Conservation (phyloP, 1,140 invertebrate genomes). For the Pentalonia nigronervosa region DNA sequence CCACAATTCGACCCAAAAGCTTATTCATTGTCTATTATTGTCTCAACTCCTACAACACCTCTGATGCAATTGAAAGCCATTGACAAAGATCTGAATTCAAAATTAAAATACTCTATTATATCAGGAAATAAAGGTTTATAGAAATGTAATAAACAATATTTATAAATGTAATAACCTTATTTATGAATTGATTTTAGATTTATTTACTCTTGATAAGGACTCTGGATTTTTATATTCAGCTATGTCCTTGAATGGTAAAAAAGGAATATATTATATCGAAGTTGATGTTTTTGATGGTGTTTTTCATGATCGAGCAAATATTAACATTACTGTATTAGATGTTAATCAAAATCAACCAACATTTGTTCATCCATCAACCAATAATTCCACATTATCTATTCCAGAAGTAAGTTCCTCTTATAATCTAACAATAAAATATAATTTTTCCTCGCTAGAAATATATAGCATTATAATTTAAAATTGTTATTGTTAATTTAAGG, state of each 20-base stretch:
- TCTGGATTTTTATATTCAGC: slow-evolving; percentile 82
- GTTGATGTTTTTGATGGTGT: slow-evolving; percentile 80
- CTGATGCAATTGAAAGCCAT: slow-evolving; percentile 79
- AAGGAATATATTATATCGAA: slow-evolving; percentile 72
- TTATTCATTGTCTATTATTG: slow-evolving; percentile 81
- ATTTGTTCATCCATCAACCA: slow-evolving; percentile 78
- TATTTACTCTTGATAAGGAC: slow-evolving; percentile 76
- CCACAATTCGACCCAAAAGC: slow-evolving; percentile 78
- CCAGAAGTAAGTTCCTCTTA: slow-evolving; percentile 72
- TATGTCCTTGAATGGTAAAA: slow-evolving; percentile 71
- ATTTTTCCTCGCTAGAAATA: not conserved
- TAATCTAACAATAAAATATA: not conserved
- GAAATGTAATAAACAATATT: slow-evolving; percentile 56
- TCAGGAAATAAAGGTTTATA: slow-evolving; percentile 74
- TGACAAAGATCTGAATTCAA: slow-evolving; percentile 81
- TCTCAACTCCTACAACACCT: slow-evolving; percentile 81
- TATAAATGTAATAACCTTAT: not conserved
- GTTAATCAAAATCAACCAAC: slow-evolving; percentile 86
- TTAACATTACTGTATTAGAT: slow-evolving; percentile 80
- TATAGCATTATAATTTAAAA: not conserved
- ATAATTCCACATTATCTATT: slow-evolving; percentile 79
- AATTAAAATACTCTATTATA: slow-evolving; percentile 77
- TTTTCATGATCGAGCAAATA: slow-evolving; percentile 72
- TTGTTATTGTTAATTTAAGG: slow-evolving; percentile 67
- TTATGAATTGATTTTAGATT: slow-evolving; percentile 66